Conservation (phyloP, 2,888 invertebrate genomes). For the Masnerella sp. region DNA sequence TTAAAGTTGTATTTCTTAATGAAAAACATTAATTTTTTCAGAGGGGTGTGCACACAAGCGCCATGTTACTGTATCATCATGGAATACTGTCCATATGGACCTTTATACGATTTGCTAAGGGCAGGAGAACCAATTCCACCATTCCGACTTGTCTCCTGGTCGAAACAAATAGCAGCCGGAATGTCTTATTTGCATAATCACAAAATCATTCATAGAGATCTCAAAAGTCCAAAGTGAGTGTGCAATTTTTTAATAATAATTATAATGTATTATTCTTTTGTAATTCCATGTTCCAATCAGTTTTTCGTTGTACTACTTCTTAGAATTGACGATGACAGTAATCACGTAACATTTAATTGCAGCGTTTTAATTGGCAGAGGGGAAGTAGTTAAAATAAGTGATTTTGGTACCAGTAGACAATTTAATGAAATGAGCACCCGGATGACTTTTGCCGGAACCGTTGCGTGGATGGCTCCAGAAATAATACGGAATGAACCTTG, state of each 20-base stretch:
- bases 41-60: slow-evolving; percentile 95
- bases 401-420: slow-evolving; percentile 97
- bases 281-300: no score
- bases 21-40: slow-evolving; percentile 74
- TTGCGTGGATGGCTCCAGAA: slow-evolving; percentile 99
- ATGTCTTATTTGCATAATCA: slow-evolving; percentile 85
- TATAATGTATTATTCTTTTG: slow-evolving; percentile 13
- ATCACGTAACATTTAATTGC: slow-evolving; percentile 66
- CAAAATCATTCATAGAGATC: slow-evolving; percentile 98
- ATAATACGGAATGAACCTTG: slow-evolving; percentile 97
- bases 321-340: no score
- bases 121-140: slow-evolving; percentile 91
- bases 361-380: slow-evolving; percentile 91
- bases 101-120: slow-evolving; percentile 92
- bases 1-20: background rate
- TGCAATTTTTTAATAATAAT: background rate
- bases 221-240: slow-evolving; percentile 99
- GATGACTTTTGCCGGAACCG: slow-evolving; percentile 99
- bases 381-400: slow-evolving; percentile 94
- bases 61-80: slow-evolving; percentile 97
- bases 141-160: slow-evolving; percentile 93
- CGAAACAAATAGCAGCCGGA: slow-evolving; percentile 95
- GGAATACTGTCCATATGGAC: slow-evolving; percentile 98
- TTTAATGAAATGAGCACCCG: slow-evolving; percentile 96
- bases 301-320: no score